phyloP scores from a whole-genome alignment of 2,797 vertebrate species.

The Falco naumanni region DNA sequence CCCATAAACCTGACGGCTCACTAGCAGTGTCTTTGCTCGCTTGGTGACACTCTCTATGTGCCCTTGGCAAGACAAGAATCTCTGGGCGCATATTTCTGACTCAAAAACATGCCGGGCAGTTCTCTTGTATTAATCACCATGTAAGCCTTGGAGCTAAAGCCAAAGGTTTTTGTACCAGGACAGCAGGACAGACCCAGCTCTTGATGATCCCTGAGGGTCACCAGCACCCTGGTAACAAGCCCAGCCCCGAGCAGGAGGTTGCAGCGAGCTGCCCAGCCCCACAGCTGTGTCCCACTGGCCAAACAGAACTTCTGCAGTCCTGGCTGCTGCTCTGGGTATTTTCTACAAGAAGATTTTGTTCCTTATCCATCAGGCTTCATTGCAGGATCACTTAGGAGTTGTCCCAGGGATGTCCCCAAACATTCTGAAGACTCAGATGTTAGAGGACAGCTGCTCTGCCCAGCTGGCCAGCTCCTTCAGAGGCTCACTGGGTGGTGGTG shows the following conservation, averaged over 20 bases:
- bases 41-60: neutral
- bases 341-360: neutral
- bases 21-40: neutral
- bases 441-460: neutral
- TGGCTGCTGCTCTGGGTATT: neutral
- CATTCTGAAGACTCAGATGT: too few species aligned
- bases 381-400: neutral
- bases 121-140: neutral
- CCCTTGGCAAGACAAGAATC: neutral
- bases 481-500: accelerated
- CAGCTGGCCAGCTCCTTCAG: accelerated
- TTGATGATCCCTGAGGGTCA: accelerated
- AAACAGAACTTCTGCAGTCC: neutral
- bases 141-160: neutral
- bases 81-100: neutral
- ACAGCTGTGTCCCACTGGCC: accelerated
- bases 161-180: neutral
- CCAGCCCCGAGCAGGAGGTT: neutral
- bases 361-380: neutral
- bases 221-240: accelerated
- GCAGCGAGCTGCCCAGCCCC: neutral
- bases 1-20: neutral
- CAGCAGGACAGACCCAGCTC: neutral
- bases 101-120: neutral
- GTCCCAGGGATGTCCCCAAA: neutral